Evolutionary conservation across 2,888 invertebrate genomes (phyloP).

Genomic region (Eilema caniola): DNA sequence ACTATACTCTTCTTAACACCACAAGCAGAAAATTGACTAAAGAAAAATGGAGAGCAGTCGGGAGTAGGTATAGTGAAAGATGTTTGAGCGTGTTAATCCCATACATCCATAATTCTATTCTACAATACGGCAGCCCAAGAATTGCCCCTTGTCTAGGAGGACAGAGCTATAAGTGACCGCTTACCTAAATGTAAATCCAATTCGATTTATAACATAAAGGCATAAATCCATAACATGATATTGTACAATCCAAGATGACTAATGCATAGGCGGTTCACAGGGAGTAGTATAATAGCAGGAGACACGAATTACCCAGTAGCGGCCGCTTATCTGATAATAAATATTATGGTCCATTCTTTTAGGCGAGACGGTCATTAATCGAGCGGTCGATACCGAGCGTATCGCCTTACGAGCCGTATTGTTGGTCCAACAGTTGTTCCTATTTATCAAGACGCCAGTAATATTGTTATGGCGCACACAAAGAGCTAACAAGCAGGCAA

Average conservation of each 20-base stretch:
- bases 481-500: constrained; percentile 67
- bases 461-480: constrained; percentile 80
- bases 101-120: too few relatives aligned
- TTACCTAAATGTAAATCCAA: constrained; percentile 70
- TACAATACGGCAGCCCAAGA: too few relatives aligned
- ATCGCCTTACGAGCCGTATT: constrained; percentile 84
- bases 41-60: too few relatives aligned
- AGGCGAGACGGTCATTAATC: constrained; percentile 85
- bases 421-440: constrained; percentile 82
- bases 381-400: constrained; percentile 82
- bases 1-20: too few relatives aligned
- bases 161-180: constrained; percentile 57
- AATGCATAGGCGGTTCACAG: constrained; percentile 79
- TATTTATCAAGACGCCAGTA: constrained; percentile 85
- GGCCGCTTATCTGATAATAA: constrained; percentile 85
- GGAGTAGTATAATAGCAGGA: constrained; percentile 77
- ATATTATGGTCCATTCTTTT: constrained; percentile 86
- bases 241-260: constrained; percentile 76
- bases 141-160: too few relatives aligned
- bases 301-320: constrained; percentile 86
- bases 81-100: too few relatives aligned
- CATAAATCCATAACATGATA: constrained; percentile 77
- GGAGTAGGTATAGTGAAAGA: too few relatives aligned
- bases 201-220: constrained; percentile 71
- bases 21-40: too few relatives aligned